Evolutionary conservation across 1,140 invertebrate species (phyloP).

Genomic region (Megalonaias nervosa): DNA sequence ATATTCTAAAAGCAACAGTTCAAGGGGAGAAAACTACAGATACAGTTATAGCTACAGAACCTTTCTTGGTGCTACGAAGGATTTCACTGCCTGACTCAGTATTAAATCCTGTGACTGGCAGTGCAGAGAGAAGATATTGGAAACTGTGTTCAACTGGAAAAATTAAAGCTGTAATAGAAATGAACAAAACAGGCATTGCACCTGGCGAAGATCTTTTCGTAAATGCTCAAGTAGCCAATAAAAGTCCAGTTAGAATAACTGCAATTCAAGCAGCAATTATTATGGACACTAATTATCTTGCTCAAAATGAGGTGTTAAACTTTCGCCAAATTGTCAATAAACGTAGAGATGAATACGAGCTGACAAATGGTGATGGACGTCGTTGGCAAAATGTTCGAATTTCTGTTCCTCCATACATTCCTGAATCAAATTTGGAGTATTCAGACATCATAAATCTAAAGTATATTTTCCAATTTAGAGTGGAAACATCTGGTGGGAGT

Average conservation of each 20-base stretch:
- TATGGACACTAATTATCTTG: slow-evolving; percentile 64
- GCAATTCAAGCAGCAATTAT: slow-evolving; percentile 63
- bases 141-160: slow-evolving; percentile 59
- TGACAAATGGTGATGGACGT: slow-evolving; percentile 62
- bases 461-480: slow-evolving; percentile 65
- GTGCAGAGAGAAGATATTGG: slow-evolving; percentile 49
- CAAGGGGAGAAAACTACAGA: slow-evolving; percentile 54
- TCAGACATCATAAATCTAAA: slow-evolving; percentile 69
- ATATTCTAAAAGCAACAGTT: slow-evolving; percentile 65
- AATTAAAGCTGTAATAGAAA: slow-evolving; percentile 43
- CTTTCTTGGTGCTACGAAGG: slow-evolving; percentile 63
- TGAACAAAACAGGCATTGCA: slow-evolving; percentile 57
- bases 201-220: slow-evolving; percentile 68
- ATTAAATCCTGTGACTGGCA: slow-evolving; percentile 21
- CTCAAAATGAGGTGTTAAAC: slow-evolving; percentile 54
- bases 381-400: slow-evolving; percentile 66
- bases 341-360: slow-evolving; percentile 64
- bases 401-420: slow-evolving; percentile 68
- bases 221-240: slow-evolving; percentile 62
- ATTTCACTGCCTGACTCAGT: slow-evolving; percentile 40
- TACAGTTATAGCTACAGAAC: slow-evolving; percentile 66
- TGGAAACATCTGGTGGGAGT: slow-evolving; percentile 59
- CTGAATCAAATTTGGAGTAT: slow-evolving; percentile 64
- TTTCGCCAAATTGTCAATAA: slow-evolving; percentile 68
- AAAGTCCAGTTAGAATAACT: slow-evolving; percentile 55